Conservation (phyloP, 2,888 invertebrate species). For the Calameuta pallipes region DNA sequence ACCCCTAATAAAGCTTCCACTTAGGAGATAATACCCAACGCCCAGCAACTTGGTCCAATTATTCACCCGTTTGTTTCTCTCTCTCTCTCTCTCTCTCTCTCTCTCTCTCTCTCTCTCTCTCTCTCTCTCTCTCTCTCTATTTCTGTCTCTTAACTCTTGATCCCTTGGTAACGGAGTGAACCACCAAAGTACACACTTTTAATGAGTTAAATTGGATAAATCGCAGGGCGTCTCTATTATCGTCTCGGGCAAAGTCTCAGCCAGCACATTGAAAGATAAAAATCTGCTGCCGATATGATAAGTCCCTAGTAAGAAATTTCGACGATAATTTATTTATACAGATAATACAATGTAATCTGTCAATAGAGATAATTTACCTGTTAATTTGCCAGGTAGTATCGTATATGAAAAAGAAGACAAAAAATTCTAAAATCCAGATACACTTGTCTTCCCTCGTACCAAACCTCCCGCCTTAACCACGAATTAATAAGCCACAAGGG, state of each 20-base stretch:
- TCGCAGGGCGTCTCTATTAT: neutral
- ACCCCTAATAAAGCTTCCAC: slow-evolving; percentile 3
- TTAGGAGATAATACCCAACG: neutral
- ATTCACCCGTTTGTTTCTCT: neutral
- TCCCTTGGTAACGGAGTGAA: neutral
- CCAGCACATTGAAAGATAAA: neutral
- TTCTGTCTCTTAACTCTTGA: neutral
- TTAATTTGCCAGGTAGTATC: neutral
- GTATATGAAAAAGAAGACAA: neutral
- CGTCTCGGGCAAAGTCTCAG: neutral
- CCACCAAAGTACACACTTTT: neutral
- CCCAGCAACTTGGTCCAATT: neutral
- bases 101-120: no score
- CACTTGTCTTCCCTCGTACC: neutral
- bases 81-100: no score
- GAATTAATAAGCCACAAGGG: neutral
- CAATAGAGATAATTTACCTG: neutral
- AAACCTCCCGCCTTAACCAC: neutral
- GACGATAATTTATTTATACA: no score
- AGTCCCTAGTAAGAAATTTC: neutral
- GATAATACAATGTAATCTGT: neutral
- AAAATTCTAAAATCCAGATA: neutral
- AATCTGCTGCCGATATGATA: neutral
- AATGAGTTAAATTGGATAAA: neutral
- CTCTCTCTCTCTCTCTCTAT: neutral